These are phyloP conservation scores for Manacus vitellinus DNA, from an alignment of 2,113 vertebrate species.

Conservation along the genomic window DNA sequence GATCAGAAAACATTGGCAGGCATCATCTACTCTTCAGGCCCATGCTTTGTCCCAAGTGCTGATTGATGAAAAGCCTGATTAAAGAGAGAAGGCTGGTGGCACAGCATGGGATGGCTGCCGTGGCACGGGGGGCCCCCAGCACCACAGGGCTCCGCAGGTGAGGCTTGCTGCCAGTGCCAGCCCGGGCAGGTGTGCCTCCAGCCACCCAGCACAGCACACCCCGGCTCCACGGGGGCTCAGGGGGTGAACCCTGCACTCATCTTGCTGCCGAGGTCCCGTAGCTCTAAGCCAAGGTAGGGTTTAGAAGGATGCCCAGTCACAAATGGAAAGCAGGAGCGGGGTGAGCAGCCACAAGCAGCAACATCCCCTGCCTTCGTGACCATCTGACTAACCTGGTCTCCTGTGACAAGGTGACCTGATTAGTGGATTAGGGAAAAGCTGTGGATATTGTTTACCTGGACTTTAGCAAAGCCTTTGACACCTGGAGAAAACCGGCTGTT, in stretches of 20 bases:
- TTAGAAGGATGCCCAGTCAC: not conserved
- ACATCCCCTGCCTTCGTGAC: not conserved
- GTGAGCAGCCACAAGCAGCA: not conserved
- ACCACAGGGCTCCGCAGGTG: rapidly evolving
- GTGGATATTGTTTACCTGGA: not conserved
- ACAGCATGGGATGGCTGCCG: not conserved
- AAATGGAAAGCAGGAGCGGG: not conserved
- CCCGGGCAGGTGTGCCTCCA: not conserved
- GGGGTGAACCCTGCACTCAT: rapidly evolving
- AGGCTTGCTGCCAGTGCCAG: not conserved
- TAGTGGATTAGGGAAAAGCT: not conserved
- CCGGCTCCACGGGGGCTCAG: rapidly evolving
- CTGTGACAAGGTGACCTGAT: rapidly evolving
- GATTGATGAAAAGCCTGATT: not conserved
- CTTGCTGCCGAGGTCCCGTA: not conserved
- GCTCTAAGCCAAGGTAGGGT: not conserved
- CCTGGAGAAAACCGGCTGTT: not conserved
- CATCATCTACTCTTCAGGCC: not conserved
- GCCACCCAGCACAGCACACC: not conserved
- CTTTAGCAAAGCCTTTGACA: not conserved
- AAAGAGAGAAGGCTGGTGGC: not conserved
- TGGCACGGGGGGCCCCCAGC: not conserved
- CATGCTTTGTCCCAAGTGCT: not conserved
- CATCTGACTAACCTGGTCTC: not conserved
- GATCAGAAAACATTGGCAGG: not conserved